A percentile compares a stretch with the other conserved stretches of the same genome.
Evolutionary conservation across 2,113 vertebrate species (phyloP).

Genomic region (Aegotheles bennettii): DNA sequence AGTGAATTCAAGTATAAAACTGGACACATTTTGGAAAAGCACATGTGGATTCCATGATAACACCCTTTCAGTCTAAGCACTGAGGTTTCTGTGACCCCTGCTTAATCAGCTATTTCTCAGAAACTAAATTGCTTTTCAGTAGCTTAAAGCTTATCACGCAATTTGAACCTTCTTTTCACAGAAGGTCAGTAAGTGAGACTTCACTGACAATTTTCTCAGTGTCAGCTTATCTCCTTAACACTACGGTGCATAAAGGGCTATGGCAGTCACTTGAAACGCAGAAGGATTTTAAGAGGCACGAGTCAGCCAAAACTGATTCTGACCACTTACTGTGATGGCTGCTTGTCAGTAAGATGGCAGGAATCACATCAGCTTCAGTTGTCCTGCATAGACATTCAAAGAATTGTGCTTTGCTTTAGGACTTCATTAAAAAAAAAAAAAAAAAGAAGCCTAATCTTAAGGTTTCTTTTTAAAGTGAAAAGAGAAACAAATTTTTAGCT

Average conservation of each 20-base stretch:
- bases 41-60: not conserved
- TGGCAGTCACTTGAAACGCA: not conserved
- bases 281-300: not conserved
- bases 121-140: constrained; percentile 3
- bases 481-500: not conserved
- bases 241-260: not conserved
- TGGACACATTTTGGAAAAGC: not conserved
- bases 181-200: not conserved
- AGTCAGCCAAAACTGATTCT: constrained; percentile 36
- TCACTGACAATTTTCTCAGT: not conserved
- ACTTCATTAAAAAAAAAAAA: not conserved
- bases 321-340: not conserved
- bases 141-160: not conserved
- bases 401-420: not conserved
- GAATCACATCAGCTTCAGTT: not conserved
- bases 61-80: not conserved
- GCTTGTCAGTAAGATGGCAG: not conserved
- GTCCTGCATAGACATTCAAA: not conserved
- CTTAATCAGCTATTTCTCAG: constrained; percentile 18
- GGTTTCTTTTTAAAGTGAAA: not conserved
- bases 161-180: not conserved
- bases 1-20: not conserved
- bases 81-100: not conserved
- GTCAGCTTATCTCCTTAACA: not conserved
- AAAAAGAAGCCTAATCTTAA: not conserved